Percentiles rank a stretch among this genome's conserved stretches.
Evolutionary conservation across 2,888 invertebrate genomes (phyloP).

Genomic region (Tenthredo livida): DNA sequence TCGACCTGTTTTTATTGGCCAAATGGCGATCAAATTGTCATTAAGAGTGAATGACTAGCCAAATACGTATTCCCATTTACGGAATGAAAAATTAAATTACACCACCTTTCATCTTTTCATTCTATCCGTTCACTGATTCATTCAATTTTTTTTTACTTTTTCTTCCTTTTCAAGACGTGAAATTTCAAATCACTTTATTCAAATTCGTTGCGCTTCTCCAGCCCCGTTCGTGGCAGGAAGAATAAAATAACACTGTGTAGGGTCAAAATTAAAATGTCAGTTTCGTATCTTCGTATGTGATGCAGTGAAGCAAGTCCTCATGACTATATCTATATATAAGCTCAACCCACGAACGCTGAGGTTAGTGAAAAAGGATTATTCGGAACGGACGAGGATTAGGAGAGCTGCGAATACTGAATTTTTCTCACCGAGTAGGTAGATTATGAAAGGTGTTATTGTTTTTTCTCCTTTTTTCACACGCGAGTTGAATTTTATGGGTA

Average conservation of each 20-base stretch:
- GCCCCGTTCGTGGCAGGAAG: background rate
- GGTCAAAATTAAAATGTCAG: conserved; percentile 42
- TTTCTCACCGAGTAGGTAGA: conserved; percentile 14
- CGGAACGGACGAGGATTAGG: conserved; percentile 10
- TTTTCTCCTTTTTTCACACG: background rate
- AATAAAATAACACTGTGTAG: background rate
- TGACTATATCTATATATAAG: background rate
- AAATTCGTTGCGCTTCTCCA: conserved; percentile 30
- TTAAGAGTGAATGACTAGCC: background rate
- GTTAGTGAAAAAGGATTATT: conserved; percentile 31
- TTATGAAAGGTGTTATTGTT: background rate
- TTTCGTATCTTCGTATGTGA: background rate
- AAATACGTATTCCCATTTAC: background rate
- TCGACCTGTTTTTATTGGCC: conserved; percentile 3
- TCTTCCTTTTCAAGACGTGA: background rate
- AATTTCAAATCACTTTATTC: conserved; percentile 39
- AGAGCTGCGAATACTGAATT: background rate
- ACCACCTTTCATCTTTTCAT: background rate
- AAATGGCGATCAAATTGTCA: background rate
- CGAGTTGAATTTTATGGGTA: background rate
- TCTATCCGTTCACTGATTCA: background rate
- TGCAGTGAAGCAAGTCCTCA: background rate
- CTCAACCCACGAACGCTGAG: background rate
- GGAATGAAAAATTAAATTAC: background rate
- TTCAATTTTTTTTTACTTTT: background rate